Evolutionary conservation across 2,888 invertebrate species (phyloP).

Genomic region (Digitonthophagus gazella): DNA sequence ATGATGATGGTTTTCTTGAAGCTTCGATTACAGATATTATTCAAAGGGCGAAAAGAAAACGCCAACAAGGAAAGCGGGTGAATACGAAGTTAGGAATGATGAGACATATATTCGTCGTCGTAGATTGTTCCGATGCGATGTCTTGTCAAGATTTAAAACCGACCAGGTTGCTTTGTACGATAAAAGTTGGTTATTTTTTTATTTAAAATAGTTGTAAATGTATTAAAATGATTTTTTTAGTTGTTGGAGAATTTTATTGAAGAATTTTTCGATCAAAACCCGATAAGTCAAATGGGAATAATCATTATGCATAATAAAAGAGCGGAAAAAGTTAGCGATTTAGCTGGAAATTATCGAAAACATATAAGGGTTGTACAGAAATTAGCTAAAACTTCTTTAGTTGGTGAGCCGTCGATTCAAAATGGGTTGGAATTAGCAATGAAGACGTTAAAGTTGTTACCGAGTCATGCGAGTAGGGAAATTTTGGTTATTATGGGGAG

Average conservation of each 20-base stretch:
- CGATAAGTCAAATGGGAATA: constrained; percentile 94
- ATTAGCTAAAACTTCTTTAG: constrained; percentile 65
- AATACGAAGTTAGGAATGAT: constrained; percentile 96
- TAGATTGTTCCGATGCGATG: constrained; percentile 96
- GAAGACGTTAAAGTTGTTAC: constrained; percentile 81
- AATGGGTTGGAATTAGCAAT: constrained; percentile 89
- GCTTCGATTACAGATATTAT: constrained; percentile 89
- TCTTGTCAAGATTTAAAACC: constrained; percentile 93
- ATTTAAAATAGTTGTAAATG: not conserved
- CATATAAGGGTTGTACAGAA: constrained; percentile 70
- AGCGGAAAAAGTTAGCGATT: constrained; percentile 87
- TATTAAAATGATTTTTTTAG: constrained; percentile 50
- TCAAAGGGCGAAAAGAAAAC: constrained; percentile 81
- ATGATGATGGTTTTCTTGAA: constrained; percentile 90
- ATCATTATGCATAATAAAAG: constrained; percentile 89
- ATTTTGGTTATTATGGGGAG: constrained; percentile 89
- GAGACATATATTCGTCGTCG: constrained; percentile 88
- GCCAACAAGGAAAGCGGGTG: constrained; percentile 67
- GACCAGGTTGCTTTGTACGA: constrained; percentile 78
- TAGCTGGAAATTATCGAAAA: constrained; percentile 83
- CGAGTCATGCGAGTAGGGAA: constrained; percentile 93
- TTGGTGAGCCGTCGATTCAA: constrained; percentile 94
- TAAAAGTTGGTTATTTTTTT: constrained; percentile 65
- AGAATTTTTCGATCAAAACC: constrained; percentile 98
- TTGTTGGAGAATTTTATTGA: constrained; percentile 90